Percentiles rank a stretch among this genome's conserved stretches.
These are phyloP conservation scores for Campoletis sonorensis DNA, from an alignment of 1,140 invertebrate genomes.

Conservation along the genomic window DNA sequence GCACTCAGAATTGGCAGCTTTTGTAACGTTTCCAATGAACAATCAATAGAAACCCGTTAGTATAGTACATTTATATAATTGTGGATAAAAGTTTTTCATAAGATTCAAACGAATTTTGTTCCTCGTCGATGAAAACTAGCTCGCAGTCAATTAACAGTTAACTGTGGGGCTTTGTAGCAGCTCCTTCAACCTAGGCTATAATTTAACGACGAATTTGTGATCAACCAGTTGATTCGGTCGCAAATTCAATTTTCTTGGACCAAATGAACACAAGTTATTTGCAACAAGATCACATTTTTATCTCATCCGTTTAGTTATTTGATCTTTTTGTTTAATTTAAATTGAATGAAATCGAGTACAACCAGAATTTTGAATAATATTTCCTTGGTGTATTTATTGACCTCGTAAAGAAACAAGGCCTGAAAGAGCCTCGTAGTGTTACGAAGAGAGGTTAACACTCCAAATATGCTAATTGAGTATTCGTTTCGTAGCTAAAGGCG, in stretches of 20 bases:
- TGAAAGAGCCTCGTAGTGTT: not conserved
- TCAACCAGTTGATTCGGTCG: no score
- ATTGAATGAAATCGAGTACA: not conserved
- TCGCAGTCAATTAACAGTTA: not conserved
- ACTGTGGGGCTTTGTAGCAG: not conserved
- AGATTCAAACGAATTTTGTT: not conserved
- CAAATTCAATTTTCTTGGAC: no score
- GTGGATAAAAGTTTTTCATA: not conserved
- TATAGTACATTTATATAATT: not conserved
- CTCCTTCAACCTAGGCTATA: no score
- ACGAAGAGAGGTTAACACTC: not conserved
- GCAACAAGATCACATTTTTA: not conserved
- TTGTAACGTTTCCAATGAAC: not conserved
- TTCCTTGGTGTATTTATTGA: not conserved
- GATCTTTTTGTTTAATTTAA: not conserved
- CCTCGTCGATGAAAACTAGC: not conserved
- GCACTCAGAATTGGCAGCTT: not conserved
- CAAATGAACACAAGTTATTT: no score
- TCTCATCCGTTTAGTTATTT: no score
- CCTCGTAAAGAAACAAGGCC: not conserved
- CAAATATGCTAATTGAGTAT: not conserved
- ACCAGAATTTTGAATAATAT: not conserved
- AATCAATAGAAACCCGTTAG: not conserved
- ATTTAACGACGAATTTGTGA: no score
- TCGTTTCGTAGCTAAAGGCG: constrained; percentile 11